phyloP scores from a whole-genome alignment of 2,797 vertebrate genomes.

The Eospalax fontanierii region DNA sequence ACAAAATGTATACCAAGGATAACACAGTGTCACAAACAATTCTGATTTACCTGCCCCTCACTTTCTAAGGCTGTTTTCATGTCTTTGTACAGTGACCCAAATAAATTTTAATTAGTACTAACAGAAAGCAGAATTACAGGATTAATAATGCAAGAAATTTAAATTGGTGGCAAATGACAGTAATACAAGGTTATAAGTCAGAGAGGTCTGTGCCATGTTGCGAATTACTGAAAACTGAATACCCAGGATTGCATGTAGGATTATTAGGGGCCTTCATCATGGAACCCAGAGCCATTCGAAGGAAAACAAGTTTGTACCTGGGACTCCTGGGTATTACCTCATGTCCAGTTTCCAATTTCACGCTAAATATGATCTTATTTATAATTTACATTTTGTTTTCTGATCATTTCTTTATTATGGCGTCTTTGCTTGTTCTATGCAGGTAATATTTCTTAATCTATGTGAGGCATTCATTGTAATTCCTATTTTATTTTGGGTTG shows the following conservation, averaged over 20 bases:
- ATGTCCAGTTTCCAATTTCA: background rate
- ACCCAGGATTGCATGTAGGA: background rate
- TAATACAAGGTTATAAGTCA: background rate
- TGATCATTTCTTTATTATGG: slow-evolving; percentile 10
- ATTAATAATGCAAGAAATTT: background rate
- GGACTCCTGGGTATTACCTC: background rate
- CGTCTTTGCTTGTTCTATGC: background rate
- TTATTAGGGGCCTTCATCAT: background rate
- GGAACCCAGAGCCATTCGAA: background rate
- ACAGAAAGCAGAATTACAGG: background rate
- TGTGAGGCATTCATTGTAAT: background rate
- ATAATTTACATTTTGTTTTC: background rate
- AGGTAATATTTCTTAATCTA: background rate
- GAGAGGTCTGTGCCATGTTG: background rate
- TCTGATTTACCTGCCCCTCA: background rate
- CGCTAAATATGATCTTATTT: background rate
- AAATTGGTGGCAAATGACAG: background rate
- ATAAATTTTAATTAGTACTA: background rate
- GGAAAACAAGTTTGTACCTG: background rate
- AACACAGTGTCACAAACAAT: background rate
- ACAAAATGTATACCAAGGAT: background rate
- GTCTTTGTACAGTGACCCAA: background rate
- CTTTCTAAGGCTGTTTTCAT: background rate
- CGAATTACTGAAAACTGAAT: background rate
- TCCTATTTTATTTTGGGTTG: slow-evolving; percentile 14